Base-by-base conservation (phyloP, 2,888 invertebrate species). In the Agrypnus murinus region DNA sequence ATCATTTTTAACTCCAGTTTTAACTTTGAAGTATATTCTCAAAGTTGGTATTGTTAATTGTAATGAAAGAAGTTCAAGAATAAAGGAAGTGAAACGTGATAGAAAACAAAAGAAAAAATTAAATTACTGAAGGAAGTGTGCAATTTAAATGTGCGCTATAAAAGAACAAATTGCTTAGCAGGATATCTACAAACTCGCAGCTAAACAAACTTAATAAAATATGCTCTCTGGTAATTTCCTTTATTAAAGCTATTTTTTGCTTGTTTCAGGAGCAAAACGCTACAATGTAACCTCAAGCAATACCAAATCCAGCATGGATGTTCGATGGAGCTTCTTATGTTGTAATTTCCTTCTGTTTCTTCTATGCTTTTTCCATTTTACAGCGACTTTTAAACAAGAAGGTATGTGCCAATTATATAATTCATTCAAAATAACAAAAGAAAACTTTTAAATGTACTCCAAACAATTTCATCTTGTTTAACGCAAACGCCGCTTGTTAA, bases 311-410 rank as follows among this genome's bases (percentile, higher is more conserved):
- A 79, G 78, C 78, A 84, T 84, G 84, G 84, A 84, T 81, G 83
- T 82, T 79, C 84, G 83, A 84, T 84, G 84, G 84, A 81, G 80
- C 77, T 77, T 81, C 80, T 81, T 80, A 76, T 78, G 80, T 77
- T 77, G 79, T 76, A 81, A 79, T 72, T 77, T 82, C 73, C 76
- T 82, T 77, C 79, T 84, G 71, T 77, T 84, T 73, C 79, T 83
- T 72, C 77, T 81, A 75, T 79, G 79, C 74, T 79, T 82, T 69
- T 79, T 83, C 70, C 82, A 81, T 77, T 79, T 80, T 71, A 83
- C 84, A 53, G 80, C 81, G 69, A 83, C 84, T 65, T 83, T 84
- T 71, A 84, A 84, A 76, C 84, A 84, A 75, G 81, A 83, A 81
- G 83, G 84, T 83, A 79, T 78, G 78, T 68, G 59, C 67, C 36